Conservation (phyloP, 2,797 vertebrate genomes). For the Microhierax caerulescens region DNA sequence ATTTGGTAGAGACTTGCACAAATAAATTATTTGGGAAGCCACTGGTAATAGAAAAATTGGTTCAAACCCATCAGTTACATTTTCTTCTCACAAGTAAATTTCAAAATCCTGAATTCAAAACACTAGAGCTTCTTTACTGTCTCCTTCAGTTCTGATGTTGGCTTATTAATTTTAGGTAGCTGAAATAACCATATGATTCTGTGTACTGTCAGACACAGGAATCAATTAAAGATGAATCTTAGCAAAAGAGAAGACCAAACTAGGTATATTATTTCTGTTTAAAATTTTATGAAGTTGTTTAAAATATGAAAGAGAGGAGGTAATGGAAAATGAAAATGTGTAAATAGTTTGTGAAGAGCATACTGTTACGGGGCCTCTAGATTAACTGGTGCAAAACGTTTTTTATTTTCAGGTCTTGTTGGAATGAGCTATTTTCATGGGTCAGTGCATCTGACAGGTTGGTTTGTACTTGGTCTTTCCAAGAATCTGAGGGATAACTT, state of each 20-base stretch:
- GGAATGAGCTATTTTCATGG: not conserved
- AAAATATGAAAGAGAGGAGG: not conserved
- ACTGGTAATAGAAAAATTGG: not conserved
- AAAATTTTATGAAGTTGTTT: not conserved
- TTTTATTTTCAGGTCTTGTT: not conserved
- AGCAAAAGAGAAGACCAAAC: not conserved
- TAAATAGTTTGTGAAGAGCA: not conserved
- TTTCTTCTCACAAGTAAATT: not conserved
- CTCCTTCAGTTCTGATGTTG: not conserved
- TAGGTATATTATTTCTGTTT: not conserved
- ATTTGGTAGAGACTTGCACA: not conserved
- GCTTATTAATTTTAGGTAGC: not conserved
- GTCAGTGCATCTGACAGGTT: not conserved
- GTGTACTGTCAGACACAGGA: not conserved
- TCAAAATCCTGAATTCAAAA: not conserved
- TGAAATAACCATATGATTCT: not conserved
- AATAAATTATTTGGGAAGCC: not conserved
- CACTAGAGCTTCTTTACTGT: not conserved
- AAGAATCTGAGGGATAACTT: not conserved
- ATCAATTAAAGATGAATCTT: not conserved
- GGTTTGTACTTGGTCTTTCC: not conserved
- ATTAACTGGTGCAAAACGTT: not conserved
- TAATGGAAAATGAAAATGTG: not conserved
- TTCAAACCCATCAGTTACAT: not conserved
- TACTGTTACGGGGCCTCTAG: not conserved